These are phyloP conservation scores for Endotricha flammealis DNA, from an alignment of 2,888 invertebrate species.

Conservation along the genomic window DNA sequence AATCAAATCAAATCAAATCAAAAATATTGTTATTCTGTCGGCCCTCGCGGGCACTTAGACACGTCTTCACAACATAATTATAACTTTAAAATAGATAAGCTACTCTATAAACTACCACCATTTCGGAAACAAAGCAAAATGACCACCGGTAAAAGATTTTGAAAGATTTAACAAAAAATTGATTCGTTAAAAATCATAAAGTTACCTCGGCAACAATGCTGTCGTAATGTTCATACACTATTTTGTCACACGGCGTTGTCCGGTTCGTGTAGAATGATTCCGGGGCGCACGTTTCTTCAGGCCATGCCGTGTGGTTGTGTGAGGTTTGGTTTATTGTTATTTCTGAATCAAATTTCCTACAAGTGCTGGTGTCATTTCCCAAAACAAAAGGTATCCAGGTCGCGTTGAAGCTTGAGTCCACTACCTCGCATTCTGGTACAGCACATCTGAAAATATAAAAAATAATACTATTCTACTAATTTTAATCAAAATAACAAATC, in stretches of 20 bases:
- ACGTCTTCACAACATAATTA: no score
- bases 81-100: no score
- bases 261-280: conserved; percentile 45
- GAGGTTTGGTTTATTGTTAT: conserved; percentile 14
- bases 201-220: conserved; percentile 83
- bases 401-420: conserved; percentile 41
- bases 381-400: conserved; percentile 69
- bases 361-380: conserved; percentile 52
- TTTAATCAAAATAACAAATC: no score
- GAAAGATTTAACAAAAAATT: no score
- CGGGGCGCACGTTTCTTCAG: conserved; percentile 48
- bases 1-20: no score
- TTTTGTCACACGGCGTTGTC: conserved; percentile 65
- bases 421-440: conserved; percentile 55
- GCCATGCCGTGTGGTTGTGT: no score
- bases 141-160: no score
- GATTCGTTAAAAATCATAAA: conserved; percentile 13
- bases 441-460: conserved; percentile 42
- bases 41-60: no score
- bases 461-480: no score
- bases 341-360: conserved; percentile 44
- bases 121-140: no score
- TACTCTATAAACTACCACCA: no score
- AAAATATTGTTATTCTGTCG: no score
- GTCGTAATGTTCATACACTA: conserved; percentile 78